phyloP scores from a whole-genome alignment of 2,797 vertebrate genomes.

The Tangara arthus region DNA sequence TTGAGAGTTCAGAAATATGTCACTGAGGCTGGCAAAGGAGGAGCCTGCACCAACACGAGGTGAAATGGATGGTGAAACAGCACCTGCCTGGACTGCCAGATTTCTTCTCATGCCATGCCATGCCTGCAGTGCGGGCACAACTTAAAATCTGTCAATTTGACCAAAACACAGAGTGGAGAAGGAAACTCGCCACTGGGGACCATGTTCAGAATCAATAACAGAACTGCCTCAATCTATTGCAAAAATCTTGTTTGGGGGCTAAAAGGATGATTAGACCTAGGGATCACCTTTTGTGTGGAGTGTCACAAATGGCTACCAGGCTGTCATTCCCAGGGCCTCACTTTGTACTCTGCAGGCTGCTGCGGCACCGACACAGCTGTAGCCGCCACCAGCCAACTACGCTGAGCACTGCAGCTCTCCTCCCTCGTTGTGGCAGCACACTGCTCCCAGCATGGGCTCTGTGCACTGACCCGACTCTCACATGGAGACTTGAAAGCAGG shows the following conservation, averaged over 20 bases:
- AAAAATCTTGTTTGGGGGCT: background rate
- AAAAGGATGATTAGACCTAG: background rate
- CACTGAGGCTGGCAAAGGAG: background rate
- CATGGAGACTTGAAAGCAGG: conserved; percentile 9
- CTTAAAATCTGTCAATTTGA: background rate
- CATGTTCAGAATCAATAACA: accelerated
- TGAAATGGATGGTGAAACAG: background rate
- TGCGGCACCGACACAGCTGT: accelerated
- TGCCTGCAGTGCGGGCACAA: background rate
- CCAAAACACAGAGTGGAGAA: background rate
- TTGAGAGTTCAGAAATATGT: background rate
- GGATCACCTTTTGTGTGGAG: background rate
- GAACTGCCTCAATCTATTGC: background rate
- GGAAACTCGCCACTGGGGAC: background rate
- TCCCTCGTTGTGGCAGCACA: background rate
- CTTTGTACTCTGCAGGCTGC: background rate
- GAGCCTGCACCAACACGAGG: accelerated
- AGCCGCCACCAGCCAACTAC: accelerated
- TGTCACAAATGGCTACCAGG: background rate
- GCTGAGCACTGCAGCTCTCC: background rate
- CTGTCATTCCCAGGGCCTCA: background rate
- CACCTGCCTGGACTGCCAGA: background rate
- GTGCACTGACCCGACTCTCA: background rate
- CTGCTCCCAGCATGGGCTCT: background rate
- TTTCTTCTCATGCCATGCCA: background rate